Percentiles rank a stretch among this genome's conserved stretches.
Evolutionary conservation across 2,888 invertebrate species (phyloP).

Genomic region (Rhamphomyia laevipes): DNA sequence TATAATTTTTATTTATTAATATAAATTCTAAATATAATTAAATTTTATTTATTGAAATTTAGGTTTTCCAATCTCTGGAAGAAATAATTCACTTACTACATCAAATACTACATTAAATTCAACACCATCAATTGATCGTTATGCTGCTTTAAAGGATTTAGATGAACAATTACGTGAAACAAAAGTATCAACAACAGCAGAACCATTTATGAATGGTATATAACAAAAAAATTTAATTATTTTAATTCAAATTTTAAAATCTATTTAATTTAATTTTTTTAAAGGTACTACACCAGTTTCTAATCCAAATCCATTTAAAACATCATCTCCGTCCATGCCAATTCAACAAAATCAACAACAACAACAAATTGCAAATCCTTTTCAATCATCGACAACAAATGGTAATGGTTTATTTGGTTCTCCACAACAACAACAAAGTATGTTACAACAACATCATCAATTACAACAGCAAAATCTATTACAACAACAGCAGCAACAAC

Average conservation of each 20-base stretch:
- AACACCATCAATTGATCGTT: constrained; percentile 64
- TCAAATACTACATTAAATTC: constrained; percentile 21
- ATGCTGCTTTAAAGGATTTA: constrained; percentile 90
- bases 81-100: constrained; percentile 19
- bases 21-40: too few species aligned
- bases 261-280: neutral
- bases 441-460: constrained; percentile 13
- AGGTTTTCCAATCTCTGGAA: constrained; percentile 29
- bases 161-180: constrained; percentile 57
- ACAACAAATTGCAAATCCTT: constrained; percentile 27
- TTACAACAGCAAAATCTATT: constrained; percentile 15
- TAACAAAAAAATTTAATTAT: neutral
- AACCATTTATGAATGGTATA: neutral
- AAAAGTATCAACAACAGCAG: constrained; percentile 27
- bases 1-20: too few species aligned
- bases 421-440: neutral
- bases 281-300: constrained; percentile 4
- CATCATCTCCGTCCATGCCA: constrained; percentile 9
- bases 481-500: constrained; percentile 14
- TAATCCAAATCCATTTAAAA: constrained; percentile 13
- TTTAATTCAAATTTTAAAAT: neutral
- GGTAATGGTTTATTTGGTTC: neutral
- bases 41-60: constrained; percentile 7
- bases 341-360: constrained; percentile 14
- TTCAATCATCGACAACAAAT: constrained; percentile 19